A percentile compares a stretch with the other conserved stretches of the same genome.
phyloP scores from a whole-genome alignment of 2,113 vertebrate genomes.

The Leptobrachium leishanense region DNA sequence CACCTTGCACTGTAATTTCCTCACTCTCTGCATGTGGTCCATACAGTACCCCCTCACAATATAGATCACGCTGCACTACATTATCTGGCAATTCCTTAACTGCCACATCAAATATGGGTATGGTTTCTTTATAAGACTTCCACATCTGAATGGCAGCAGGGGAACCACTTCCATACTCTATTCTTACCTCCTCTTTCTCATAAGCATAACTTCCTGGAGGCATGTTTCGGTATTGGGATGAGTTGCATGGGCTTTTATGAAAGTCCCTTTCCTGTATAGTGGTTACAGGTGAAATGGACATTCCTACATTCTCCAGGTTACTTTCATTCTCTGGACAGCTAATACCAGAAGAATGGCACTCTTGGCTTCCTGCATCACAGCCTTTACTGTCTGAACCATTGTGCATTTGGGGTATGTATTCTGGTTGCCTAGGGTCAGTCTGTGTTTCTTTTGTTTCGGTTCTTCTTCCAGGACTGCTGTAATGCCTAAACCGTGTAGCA shows the following conservation, averaged over 20 bases:
- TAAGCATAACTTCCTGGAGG: slow-evolving; percentile 58
- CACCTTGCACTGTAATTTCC: slow-evolving; percentile 45
- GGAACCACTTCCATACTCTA: slow-evolving; percentile 57
- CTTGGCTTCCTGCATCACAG: slow-evolving; percentile 45
- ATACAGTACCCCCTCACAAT: slow-evolving; percentile 58
- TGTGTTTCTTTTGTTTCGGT: slow-evolving; percentile 63
- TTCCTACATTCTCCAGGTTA: slow-evolving; percentile 51
- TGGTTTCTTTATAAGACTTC: slow-evolving; percentile 65
- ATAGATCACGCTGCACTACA: slow-evolving; percentile 47
- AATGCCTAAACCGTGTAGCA: slow-evolving; percentile 55
- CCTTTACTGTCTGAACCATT: slow-evolving; percentile 47
- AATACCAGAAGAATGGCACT: slow-evolving; percentile 56
- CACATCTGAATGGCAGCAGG: slow-evolving; percentile 59
- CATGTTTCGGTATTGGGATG: slow-evolving; percentile 52
- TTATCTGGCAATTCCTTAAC: slow-evolving; percentile 56
- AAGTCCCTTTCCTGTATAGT: slow-evolving; percentile 54
- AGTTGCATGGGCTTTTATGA: slow-evolving; percentile 54
- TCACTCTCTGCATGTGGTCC: slow-evolving; percentile 44
- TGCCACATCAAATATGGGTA: slow-evolving; percentile 56
- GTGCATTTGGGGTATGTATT: slow-evolving; percentile 53
- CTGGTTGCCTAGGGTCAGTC: slow-evolving; percentile 59
- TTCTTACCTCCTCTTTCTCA: slow-evolving; percentile 62
- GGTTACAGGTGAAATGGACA: slow-evolving; percentile 51
- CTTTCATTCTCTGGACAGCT: slow-evolving; percentile 53
- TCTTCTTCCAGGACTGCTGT: slow-evolving; percentile 52